Base-by-base conservation (phyloP, 2,113 vertebrate species). In the Tilapia sparmanii region DNA sequence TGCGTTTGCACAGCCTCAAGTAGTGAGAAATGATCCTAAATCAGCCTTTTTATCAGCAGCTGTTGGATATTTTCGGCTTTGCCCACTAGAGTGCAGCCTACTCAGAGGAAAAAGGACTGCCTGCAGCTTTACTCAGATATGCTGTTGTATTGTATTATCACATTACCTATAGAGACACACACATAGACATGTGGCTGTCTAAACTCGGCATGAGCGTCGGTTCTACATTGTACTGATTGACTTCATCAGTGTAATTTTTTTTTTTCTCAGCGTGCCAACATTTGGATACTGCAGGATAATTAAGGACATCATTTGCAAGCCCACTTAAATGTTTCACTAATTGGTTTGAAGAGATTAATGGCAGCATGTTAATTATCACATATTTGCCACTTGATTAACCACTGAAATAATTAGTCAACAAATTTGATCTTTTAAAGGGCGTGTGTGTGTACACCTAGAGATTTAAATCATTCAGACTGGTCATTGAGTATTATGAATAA, bases 51-150 rank as follows among this genome's bases (percentile, higher is more conserved):
- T 10, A 33, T 38, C 31, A 16, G 38, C 7, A 55, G 50, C 45
- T 83, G 16, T 57, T 52, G 5, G 35, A 85, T 84, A 78, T 79
- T 87, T 90, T 54, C 68, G 5, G 40, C 54, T 91, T 86, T 93
- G 86, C 19, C 94, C 94, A 94, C 94, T 94, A 95, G 94, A 95
- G 94, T 83, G 94, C 94, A 94, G 91, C 59, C 89, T 90, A 54
- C 68, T 85, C 89, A 89, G 92, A 87, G 81, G 38, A 87, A 86
- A 93, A 84, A 57, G 3, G 3, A 35, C 8, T 15, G 4, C 45
- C 26, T 73, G 38, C 45, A 80, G 22, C 7, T 33, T 68, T 22
- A 68, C 19, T 57, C 7, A 47, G 9, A 81, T 78, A 7, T 63
- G 24, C 5, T 81, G 8, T 63, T 26, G 4, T 12, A 42, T 38